phyloP scores from a whole-genome alignment of 2,888 invertebrate species.

The Unio delphinus region DNA sequence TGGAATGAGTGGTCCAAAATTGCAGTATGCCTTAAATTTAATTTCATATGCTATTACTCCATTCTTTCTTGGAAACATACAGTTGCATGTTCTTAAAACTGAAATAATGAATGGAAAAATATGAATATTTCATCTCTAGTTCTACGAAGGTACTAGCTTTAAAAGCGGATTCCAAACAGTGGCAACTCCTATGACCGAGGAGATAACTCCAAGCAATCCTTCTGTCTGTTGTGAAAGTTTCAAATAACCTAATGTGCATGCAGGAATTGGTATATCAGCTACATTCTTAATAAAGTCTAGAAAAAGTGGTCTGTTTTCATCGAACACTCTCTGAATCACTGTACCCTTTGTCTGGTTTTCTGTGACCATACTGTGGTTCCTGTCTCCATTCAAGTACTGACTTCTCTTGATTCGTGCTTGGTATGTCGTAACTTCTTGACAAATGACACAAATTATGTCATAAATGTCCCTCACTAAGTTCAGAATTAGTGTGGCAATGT shows the following conservation, averaged over 20 bases:
- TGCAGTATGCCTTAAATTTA: too few species aligned
- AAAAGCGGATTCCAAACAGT: conserved; percentile 84
- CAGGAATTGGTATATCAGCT: conserved; percentile 89
- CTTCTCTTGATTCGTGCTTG: conserved; percentile 29
- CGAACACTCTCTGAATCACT: conserved; percentile 36
- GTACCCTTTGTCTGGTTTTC: conserved; percentile 13
- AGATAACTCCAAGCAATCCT: conserved; percentile 85
- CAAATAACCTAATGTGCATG: conserved; percentile 85
- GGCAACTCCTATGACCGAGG: conserved; percentile 85
- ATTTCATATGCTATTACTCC: too few species aligned
- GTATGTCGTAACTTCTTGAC: conserved; percentile 34
- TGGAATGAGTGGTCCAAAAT: too few species aligned
- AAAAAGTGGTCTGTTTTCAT: conserved; percentile 73
- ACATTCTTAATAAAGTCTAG: conserved; percentile 88
- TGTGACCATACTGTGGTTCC: conserved; percentile 74
- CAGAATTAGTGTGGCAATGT: conserved; percentile 86
- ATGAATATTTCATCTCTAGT: not conserved
- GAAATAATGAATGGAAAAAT: too few species aligned
- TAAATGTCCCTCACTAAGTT: conserved; percentile 88
- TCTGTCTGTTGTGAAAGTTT: conserved; percentile 84
- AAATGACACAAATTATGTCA: conserved; percentile 73
- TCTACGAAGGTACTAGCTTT: conserved; percentile 75
- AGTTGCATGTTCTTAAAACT: too few species aligned
- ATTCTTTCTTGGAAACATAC: too few species aligned
- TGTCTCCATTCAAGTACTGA: conserved; percentile 59